A percentile compares a stretch with the other conserved stretches of the same genome.
Evolutionary conservation across 2,888 invertebrate species (phyloP).

Genomic region (Helleia helle): DNA sequence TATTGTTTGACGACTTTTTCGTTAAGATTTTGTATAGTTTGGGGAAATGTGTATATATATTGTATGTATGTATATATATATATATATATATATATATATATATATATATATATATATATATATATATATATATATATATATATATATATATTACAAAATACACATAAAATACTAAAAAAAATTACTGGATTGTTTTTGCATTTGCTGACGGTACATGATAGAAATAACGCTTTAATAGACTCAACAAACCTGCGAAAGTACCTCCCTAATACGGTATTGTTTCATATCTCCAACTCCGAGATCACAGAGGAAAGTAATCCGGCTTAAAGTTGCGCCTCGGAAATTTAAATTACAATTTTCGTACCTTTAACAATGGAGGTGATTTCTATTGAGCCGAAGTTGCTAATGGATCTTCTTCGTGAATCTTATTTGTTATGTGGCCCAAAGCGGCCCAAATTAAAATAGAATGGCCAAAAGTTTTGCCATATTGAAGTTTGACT

Average conservation of each 20-base stretch:
- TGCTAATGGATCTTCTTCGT: constrained; percentile 29
- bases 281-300: constrained; percentile 33
- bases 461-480: constrained; percentile 63
- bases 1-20: too few relatives aligned
- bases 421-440: constrained; percentile 52
- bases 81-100: too few relatives aligned
- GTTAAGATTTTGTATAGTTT: too few relatives aligned
- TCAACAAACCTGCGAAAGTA: not conserved
- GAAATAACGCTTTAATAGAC: constrained; percentile 1
- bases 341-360: constrained; percentile 69
- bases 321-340: constrained; percentile 38
- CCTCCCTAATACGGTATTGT: constrained; percentile 1
- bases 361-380: constrained; percentile 51
- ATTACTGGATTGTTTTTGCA: too few relatives aligned
- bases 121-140: too few relatives aligned
- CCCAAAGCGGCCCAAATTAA: constrained; percentile 50
- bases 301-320: constrained; percentile 41
- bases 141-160: too few relatives aligned
- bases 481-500: constrained; percentile 47
- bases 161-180: too few relatives aligned
- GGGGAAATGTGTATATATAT: too few relatives aligned
- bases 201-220: not conserved
- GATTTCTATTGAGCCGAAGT: constrained; percentile 38
- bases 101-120: too few relatives aligned
- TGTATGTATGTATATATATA: too few relatives aligned